Percentiles rank a stretch among this genome's conserved stretches.
phyloP scores from a whole-genome alignment of 2,113 vertebrate genomes.

The cattle (Bos taurus) region DNA sequence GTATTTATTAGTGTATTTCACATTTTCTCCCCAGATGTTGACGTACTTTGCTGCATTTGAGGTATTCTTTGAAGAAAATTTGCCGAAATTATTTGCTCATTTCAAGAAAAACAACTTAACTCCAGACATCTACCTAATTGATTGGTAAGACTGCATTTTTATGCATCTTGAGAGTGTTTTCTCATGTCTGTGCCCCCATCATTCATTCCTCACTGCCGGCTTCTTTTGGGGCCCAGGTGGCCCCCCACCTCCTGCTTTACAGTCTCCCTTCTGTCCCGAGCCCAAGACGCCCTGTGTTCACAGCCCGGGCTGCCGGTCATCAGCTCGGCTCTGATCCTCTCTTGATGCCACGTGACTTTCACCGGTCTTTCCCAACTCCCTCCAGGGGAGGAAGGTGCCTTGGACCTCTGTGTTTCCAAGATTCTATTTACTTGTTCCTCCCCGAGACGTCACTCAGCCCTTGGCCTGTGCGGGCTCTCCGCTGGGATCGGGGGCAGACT shows the following conservation, averaged over 20 bases:
- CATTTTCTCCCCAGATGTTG: slow-evolving; percentile 88
- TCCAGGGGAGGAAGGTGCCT: not conserved
- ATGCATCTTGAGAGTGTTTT: not conserved
- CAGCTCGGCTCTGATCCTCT: rapidly evolving
- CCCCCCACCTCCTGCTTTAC: not conserved
- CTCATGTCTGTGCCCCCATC: not conserved
- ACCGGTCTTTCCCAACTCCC: not conserved
- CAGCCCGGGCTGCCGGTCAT: rapidly evolving
- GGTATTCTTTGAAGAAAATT: slow-evolving; percentile 98
- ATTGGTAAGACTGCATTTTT: slow-evolving; percentile 87
- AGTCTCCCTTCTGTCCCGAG: not conserved
- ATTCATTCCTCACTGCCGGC: not conserved
- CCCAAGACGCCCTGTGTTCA: not conserved
- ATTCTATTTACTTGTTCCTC: rapidly evolving
- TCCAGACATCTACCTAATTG: slow-evolving; percentile 97
- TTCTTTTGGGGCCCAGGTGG: not conserved
- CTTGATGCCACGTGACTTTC: rapidly evolving
- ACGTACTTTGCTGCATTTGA: slow-evolving; percentile 97
- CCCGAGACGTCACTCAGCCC: rapidly evolving
- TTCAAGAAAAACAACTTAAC: slow-evolving; percentile 96
- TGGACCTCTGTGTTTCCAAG: not conserved
- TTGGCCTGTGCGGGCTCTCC: not conserved
- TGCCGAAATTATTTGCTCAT: slow-evolving; percentile 97
- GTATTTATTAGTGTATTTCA: not conserved
- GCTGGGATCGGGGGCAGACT: rapidly evolving